These are phyloP conservation scores for Bombus picipes DNA, from an alignment of 1,140 invertebrate species.

Conservation along the genomic window DNA sequence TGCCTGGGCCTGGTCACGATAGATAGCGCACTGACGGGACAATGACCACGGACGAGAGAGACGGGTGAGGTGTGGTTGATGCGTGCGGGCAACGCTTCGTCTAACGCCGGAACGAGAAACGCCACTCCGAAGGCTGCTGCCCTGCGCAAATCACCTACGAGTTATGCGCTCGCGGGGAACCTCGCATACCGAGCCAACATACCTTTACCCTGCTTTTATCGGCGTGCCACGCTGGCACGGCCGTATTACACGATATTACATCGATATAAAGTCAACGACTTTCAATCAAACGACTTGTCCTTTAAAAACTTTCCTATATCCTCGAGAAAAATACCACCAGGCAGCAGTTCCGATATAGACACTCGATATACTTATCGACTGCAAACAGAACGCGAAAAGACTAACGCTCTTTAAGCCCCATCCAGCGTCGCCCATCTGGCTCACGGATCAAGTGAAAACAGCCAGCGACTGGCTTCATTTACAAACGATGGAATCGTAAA, in stretches of 20 bases:
- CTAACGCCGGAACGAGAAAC: conserved; percentile 26
- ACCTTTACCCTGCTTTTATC: no score
- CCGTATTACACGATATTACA: background rate
- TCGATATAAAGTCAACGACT: background rate
- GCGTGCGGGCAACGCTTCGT: conserved; percentile 27
- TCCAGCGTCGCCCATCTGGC: no score
- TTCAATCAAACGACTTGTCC: background rate
- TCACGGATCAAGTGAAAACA: background rate
- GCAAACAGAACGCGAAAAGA: no score
- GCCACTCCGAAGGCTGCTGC: conserved; percentile 17
- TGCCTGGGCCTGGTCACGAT: conserved; percentile 63
- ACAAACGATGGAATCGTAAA: conserved; percentile 43
- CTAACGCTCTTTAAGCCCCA: no score
- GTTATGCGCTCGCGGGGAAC: conserved; percentile 11
- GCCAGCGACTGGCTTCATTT: conserved; percentile 19
- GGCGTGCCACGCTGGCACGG: background rate
- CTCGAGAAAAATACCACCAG: background rate
- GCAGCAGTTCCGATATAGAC: no score
- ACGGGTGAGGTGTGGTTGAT: conserved; percentile 38
- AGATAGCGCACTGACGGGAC: conserved; percentile 71
- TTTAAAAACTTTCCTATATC: background rate
- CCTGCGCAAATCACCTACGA: background rate
- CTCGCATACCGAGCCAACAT: background rate
- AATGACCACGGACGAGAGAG: conserved; percentile 70
- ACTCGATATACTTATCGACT: no score